Percentiles rank a stretch among this genome's conserved stretches.
phyloP scores from a whole-genome alignment of 2,888 invertebrate genomes.

The Sphaerophoria taeniata region DNA sequence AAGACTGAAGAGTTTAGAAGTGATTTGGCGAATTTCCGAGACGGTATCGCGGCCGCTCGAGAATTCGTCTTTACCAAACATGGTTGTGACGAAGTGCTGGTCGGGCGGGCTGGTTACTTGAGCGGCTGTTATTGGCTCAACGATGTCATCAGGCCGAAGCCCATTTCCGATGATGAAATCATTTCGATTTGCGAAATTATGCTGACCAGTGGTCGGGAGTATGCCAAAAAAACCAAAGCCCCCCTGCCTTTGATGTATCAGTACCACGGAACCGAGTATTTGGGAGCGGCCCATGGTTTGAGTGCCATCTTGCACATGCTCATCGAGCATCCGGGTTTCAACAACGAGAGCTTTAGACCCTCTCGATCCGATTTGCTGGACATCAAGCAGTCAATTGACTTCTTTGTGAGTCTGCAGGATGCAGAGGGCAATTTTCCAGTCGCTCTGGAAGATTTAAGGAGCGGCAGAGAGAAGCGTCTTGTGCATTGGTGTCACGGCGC shows the following conservation, averaged over 20 bases:
- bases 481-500: slow-evolving; percentile 97
- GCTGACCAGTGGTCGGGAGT: slow-evolving; percentile 88
- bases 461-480: slow-evolving; percentile 86
- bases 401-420: slow-evolving; percentile 85
- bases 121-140: slow-evolving; percentile 90
- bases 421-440: slow-evolving; percentile 90
- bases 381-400: slow-evolving; percentile 88
- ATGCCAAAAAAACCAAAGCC: slow-evolving; percentile 85
- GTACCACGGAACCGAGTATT: slow-evolving; percentile 83
- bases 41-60: slow-evolving; percentile 83
- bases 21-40: slow-evolving; percentile 80
- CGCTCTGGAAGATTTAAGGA: slow-evolving; percentile 86
- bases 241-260: slow-evolving; percentile 90
- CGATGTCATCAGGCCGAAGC: slow-evolving; percentile 79
- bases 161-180: slow-evolving; percentile 83
- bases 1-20: slow-evolving; percentile 83
- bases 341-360: slow-evolving; percentile 77
- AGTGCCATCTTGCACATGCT: slow-evolving; percentile 87
- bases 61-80: slow-evolving; percentile 85
- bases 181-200: slow-evolving; percentile 88
- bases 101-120: slow-evolving; percentile 92
- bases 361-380: slow-evolving; percentile 82
- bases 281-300: slow-evolving; percentile 87
- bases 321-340: slow-evolving; percentile 84
- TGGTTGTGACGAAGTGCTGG: slow-evolving; percentile 93